phyloP scores from a whole-genome alignment of 2,113 vertebrate species.

The Limanda limanda region DNA sequence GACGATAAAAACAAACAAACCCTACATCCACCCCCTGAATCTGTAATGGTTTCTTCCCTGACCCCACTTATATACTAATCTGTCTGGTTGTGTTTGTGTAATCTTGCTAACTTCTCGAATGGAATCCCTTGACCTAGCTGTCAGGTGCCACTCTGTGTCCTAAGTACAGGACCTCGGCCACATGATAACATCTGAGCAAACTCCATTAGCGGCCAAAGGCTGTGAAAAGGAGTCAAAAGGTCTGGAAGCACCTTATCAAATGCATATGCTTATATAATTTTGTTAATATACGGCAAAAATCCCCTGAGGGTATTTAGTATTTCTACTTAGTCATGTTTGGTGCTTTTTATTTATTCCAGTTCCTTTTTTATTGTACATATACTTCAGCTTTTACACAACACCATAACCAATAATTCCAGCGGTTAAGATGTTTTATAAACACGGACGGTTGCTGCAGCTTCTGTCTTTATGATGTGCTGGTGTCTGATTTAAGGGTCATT shows the following conservation, averaged over 20 bases:
- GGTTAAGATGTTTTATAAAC: background rate
- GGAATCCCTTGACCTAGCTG: background rate
- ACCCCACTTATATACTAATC: too few species aligned
- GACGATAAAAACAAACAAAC: too few species aligned
- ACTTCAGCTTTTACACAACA: background rate
- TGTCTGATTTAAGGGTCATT: background rate
- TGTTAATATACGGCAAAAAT: too few species aligned
- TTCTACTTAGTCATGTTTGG: background rate
- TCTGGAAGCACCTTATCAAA: background rate
- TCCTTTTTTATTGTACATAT: background rate
- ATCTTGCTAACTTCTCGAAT: background rate
- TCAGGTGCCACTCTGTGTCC: background rate
- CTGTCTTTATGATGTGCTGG: conserved; percentile 16
- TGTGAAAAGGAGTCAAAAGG: background rate
- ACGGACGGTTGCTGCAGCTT: background rate
- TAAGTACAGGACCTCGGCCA: background rate
- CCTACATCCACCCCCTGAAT: too few species aligned
- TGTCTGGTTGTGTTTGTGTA: too few species aligned
- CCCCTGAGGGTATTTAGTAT: too few species aligned
- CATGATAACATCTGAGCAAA: conserved; percentile 2
- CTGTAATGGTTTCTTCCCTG: too few species aligned
- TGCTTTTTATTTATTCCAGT: background rate
- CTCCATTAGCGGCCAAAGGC: background rate
- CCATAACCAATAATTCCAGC: too few species aligned
- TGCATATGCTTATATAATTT: background rate